Percentiles rank a stretch among this genome's conserved stretches.
These are phyloP conservation scores for Rhadina sibilatrix DNA, from an alignment of 2,113 vertebrate genomes.

Conservation along the genomic window DNA sequence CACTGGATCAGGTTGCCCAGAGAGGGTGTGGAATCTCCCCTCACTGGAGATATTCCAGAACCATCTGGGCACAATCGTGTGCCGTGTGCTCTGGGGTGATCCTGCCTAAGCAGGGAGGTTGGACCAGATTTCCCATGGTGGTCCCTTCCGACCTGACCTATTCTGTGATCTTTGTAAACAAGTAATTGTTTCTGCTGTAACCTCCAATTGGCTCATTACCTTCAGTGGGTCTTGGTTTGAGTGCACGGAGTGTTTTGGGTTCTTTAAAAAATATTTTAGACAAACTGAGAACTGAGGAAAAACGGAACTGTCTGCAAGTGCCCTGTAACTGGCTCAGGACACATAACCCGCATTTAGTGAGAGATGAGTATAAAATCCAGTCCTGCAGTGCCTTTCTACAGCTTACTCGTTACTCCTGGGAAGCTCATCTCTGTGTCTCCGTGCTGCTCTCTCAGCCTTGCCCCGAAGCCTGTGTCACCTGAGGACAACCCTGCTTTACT, in stretches of 20 bases:
- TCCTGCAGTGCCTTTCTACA: not conserved
- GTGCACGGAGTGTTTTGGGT: rapidly evolving
- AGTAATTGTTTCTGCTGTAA: not conserved
- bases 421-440: not conserved
- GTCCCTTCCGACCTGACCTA: not conserved
- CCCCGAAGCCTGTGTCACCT: not conserved
- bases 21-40: not conserved
- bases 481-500: not conserved
- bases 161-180: not conserved
- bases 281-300: not conserved
- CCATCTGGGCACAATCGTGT: not conserved
- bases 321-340: not conserved
- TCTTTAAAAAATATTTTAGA: not conserved
- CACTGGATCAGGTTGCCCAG: not conserved
- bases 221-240: not conserved
- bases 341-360: not conserved
- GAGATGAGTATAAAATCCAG: not conserved
- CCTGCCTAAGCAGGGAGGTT: not conserved
- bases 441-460: not conserved
- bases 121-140: not conserved
- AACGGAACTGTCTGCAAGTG: not conserved
- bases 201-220: rapidly evolving
- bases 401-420: not conserved
- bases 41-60: not conserved
- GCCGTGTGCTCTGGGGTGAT: not conserved